Conservation (phyloP, 2,113 vertebrate species). For the Anarhynchus alexandrinus region DNA sequence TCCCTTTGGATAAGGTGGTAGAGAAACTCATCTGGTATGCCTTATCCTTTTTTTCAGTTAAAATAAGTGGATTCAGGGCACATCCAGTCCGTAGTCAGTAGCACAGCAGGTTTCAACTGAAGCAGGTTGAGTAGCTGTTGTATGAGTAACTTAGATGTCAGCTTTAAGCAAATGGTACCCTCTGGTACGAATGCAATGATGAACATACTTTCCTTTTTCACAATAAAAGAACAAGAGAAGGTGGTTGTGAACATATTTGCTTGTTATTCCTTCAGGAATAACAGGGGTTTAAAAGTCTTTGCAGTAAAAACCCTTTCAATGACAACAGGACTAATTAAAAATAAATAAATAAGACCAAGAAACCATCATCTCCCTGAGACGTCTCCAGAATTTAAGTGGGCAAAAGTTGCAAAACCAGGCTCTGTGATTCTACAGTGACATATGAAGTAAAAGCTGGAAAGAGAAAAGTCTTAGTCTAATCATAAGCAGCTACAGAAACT, state of each 20-base stretch:
- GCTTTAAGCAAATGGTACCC: neutral
- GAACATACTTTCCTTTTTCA: neutral
- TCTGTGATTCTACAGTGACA: neutral
- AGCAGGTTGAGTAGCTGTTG: neutral
- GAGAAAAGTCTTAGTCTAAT: neutral
- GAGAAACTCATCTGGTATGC: neutral
- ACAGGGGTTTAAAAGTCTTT: neutral
- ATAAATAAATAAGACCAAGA: neutral
- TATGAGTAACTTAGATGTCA: neutral
- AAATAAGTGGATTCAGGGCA: neutral
- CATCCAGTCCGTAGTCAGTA: neutral
- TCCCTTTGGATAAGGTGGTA: neutral
- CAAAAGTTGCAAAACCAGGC: neutral
- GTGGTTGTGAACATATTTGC: neutral
- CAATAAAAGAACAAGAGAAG: neutral
- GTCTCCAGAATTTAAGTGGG: neutral
- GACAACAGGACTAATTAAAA: neutral
- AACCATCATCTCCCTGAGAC: neutral
- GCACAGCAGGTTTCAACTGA: neutral
- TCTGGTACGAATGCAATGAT: neutral
- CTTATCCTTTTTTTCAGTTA: neutral
- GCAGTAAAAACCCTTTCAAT: neutral
- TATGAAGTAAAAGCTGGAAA: neutral
- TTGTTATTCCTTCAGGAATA: neutral
- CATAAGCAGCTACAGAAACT: constrained; percentile 18